Conservation (phyloP, 2,113 vertebrate genomes). For the Entosphenus tridentatus region DNA sequence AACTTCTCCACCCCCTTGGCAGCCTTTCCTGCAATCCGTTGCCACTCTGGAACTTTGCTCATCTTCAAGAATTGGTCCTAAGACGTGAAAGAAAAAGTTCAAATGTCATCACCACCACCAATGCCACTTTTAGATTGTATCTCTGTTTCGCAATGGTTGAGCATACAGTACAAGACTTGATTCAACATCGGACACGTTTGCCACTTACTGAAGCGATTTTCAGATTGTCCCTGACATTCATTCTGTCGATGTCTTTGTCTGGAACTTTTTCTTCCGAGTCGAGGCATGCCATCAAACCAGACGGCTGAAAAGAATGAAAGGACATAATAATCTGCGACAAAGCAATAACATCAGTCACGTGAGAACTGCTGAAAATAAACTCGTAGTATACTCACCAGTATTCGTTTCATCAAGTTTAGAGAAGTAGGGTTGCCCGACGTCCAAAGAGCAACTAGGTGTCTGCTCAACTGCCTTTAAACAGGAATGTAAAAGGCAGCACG, state of each 20-base stretch:
- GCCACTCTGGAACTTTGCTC: constrained; percentile 89
- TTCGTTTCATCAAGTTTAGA: constrained; percentile 74
- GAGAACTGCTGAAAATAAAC: not conserved
- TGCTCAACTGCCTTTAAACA: constrained; percentile 64
- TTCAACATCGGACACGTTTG: no score
- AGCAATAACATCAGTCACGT: not conserved
- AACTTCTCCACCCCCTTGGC: constrained; percentile 98
- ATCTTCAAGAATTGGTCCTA: constrained; percentile 78
- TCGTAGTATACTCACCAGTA: constrained; percentile 47
- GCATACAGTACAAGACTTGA: no score
- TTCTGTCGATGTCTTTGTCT: constrained; percentile 75
- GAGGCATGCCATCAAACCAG: constrained; percentile 66
- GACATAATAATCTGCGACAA: not conserved
- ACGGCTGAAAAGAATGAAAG: constrained; percentile 28
- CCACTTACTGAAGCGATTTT: constrained; percentile 68
- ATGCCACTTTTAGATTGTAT: no score
- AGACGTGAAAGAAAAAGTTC: not conserved
- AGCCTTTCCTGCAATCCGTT: constrained; percentile 82
- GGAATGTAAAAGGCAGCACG: constrained; percentile 9
- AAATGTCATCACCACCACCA: no score
- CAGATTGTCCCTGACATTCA: constrained; percentile 88
- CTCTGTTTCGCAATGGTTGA: no score
- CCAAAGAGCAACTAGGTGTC: constrained; percentile 93
- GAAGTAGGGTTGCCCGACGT: constrained; percentile 73
- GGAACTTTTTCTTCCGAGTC: constrained; percentile 71